Conservation (phyloP, 1,140 invertebrate genomes). For the Matsumurasca onukii region DNA sequence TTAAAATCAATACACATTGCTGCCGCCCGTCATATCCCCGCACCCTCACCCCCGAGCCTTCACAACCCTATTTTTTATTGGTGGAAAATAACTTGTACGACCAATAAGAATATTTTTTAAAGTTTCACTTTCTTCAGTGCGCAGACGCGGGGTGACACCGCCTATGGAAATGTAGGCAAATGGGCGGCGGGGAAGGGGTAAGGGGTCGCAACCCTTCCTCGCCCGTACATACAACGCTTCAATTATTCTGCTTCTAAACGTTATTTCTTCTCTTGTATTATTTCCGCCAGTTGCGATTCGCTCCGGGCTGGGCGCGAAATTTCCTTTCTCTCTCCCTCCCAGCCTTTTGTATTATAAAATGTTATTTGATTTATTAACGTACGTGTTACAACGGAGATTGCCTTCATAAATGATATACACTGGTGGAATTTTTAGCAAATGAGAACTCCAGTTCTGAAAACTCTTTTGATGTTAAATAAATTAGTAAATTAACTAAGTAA, state of each 20-base stretch:
- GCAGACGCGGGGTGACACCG: slow-evolving; percentile 12
- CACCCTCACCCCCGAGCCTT: slow-evolving; percentile 8
- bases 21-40: slow-evolving; percentile 6
- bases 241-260: slow-evolving; percentile 20
- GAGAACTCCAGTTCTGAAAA: too few relatives aligned
- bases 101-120: slow-evolving; percentile 36
- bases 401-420: neutral
- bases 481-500: too few relatives aligned
- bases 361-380: slow-evolving; percentile 25
- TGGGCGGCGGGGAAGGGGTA: slow-evolving; percentile 2
- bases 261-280: slow-evolving; percentile 26
- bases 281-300: slow-evolving; percentile 23
- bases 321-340: too few relatives aligned
- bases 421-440: too few relatives aligned
- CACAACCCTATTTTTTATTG: slow-evolving; percentile 33
- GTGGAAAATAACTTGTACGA: slow-evolving; percentile 31
- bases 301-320: neutral
- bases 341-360: slow-evolving; percentile 14
- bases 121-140: slow-evolving; percentile 29
- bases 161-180: slow-evolving; percentile 29
- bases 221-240: neutral
- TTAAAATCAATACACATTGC: slow-evolving; percentile 34
- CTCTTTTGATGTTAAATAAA: too few relatives aligned
- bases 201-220: neutral
- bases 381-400: slow-evolving; percentile 13